Evolutionary conservation across 2,113 vertebrate species (phyloP).

Genomic region (Furnarius figulus): DNA sequence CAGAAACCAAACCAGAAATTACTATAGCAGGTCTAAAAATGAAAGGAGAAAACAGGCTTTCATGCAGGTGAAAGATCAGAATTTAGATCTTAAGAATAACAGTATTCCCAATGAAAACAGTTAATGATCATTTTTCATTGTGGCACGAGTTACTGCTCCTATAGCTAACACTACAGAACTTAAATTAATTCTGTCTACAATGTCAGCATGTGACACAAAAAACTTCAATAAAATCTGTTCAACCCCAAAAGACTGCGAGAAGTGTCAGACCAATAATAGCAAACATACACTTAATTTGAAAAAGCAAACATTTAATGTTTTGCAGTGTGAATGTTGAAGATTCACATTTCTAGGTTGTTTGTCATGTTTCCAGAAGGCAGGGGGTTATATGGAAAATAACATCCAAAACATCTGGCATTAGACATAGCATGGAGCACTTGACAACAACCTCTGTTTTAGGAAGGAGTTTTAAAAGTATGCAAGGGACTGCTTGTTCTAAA

Average conservation of each 20-base stretch:
- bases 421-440: background rate
- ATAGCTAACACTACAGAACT: background rate
- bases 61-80: background rate
- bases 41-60: background rate
- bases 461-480: background rate
- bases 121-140: background rate
- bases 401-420: background rate
- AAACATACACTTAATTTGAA: conserved; percentile 37
- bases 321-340: background rate
- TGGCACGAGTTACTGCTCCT: background rate
- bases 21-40: background rate
- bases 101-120: background rate
- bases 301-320: conserved; percentile 53
- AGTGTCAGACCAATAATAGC: background rate
- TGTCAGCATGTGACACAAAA: background rate
- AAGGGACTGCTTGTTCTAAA: background rate
- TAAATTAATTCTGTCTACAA: background rate
- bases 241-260: background rate
- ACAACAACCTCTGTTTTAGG: background rate
- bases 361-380: background rate
- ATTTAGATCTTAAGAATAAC: background rate
- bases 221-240: background rate
- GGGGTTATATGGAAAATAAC: background rate
- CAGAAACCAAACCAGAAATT: background rate
- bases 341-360: conserved; percentile 1